A percentile compares a stretch with the other conserved stretches of the same genome.
Conservation (phyloP, 1,140 invertebrate species). For the Cepaea nemoralis region DNA sequence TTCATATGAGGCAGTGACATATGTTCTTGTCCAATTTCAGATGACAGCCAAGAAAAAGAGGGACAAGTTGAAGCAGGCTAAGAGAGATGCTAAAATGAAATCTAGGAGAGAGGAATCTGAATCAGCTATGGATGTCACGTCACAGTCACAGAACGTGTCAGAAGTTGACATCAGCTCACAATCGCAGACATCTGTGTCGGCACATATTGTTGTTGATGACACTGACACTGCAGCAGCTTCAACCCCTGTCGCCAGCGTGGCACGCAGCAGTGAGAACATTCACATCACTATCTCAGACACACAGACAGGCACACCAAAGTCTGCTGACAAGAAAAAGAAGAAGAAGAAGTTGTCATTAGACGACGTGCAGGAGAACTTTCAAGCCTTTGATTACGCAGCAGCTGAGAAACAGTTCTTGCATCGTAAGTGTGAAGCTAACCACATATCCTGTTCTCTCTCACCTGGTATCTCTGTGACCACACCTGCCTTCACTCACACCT, state of each 20-base stretch:
- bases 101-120: background rate
- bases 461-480: no score
- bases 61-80: background rate
- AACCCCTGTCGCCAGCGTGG: no score
- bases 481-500: no score
- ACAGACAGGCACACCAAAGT: background rate
- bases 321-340: constrained; percentile 24
- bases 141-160: constrained; percentile 16
- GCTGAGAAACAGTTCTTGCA: constrained; percentile 35
- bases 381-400: constrained; percentile 41
- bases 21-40: background rate
- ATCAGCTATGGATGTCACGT: background rate
- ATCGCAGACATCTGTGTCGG: background rate
- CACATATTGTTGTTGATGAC: background rate
- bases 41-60: background rate
- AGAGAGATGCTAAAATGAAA: background rate
- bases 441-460: no score
- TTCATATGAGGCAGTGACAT: background rate
- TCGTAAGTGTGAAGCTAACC: constrained; percentile 18
- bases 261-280: background rate
- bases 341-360: background rate
- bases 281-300: background rate
- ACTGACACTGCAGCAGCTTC: background rate
- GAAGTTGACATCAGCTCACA: background rate
- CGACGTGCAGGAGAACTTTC: constrained; percentile 20